phyloP scores from a whole-genome alignment of 2,113 vertebrate species.

The Sialia sialis region DNA sequence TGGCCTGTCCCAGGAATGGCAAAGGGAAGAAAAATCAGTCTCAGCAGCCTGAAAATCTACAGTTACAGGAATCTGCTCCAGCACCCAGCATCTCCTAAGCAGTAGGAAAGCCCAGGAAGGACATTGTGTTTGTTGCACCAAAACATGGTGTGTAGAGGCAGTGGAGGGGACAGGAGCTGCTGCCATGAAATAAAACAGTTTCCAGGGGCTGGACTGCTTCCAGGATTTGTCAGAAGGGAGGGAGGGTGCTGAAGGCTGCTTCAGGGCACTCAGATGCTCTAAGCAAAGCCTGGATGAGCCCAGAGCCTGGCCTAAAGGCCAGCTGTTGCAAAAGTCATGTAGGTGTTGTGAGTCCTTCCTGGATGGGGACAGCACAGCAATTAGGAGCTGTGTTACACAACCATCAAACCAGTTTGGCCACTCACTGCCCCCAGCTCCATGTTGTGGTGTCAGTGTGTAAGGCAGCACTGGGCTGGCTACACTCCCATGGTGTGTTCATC shows the following conservation, averaged over 20 bases:
- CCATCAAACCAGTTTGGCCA: not conserved
- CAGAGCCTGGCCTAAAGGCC: not conserved
- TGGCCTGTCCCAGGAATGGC: not conserved
- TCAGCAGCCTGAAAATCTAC: not conserved
- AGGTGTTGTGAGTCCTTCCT: not conserved
- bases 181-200: not conserved
- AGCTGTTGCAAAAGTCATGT: not conserved
- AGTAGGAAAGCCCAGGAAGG: not conserved
- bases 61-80: not conserved
- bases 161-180: not conserved
- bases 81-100: not conserved
- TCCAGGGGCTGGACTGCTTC: not conserved
- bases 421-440: not conserved
- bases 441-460: not conserved
- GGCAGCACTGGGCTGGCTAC: fast-evolving
- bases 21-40: not conserved
- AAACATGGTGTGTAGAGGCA: fast-evolving
- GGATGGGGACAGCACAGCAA: not conserved
- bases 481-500: not conserved
- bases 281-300: fast-evolving
- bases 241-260: not conserved
- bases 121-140: not conserved
- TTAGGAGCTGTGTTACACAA: not conserved
- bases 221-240: not conserved
- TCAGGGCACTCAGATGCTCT: not conserved